A percentile compares a stretch with the other conserved stretches of the same genome.
Conservation (phyloP, 2,113 vertebrate species). For the Aspidoscelis tigris region DNA sequence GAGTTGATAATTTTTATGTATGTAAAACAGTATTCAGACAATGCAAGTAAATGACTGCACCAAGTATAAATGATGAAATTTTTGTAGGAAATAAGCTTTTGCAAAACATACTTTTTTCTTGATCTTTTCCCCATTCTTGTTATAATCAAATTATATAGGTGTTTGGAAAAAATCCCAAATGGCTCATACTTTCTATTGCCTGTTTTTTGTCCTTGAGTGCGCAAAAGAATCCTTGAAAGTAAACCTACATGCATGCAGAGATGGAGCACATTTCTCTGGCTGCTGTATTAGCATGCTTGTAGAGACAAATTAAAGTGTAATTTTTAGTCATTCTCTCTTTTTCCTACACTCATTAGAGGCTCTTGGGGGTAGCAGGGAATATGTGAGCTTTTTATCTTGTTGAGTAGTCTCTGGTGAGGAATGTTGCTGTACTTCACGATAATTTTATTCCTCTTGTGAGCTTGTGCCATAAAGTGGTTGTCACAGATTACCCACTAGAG, state of each 20-base stretch:
- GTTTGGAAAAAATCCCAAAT: conserved; percentile 8
- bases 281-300: conserved; percentile 5
- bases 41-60: background rate
- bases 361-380: background rate
- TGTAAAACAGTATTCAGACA: background rate
- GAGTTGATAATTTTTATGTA: background rate
- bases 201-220: conserved; percentile 30
- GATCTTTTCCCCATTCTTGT: background rate
- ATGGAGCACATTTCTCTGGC: conserved; percentile 29
- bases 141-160: conserved; percentile 12
- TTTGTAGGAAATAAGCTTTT: background rate
- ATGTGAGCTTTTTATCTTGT: conserved; percentile 23
- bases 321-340: conserved; percentile 28
- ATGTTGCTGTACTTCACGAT: background rate
- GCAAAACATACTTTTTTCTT: background rate
- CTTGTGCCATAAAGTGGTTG: conserved; percentile 12
- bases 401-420: conserved; percentile 13
- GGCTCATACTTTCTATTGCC: background rate
- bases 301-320: conserved; percentile 39
- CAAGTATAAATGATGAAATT: background rate
- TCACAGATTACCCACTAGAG: conserved; percentile 1
- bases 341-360: conserved; percentile 43
- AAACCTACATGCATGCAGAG: background rate
- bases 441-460: conserved; percentile 21
- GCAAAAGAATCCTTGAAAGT: conserved; percentile 19